phyloP scores from a whole-genome alignment of 2,888 invertebrate species.

The Dynastes grantii region DNA sequence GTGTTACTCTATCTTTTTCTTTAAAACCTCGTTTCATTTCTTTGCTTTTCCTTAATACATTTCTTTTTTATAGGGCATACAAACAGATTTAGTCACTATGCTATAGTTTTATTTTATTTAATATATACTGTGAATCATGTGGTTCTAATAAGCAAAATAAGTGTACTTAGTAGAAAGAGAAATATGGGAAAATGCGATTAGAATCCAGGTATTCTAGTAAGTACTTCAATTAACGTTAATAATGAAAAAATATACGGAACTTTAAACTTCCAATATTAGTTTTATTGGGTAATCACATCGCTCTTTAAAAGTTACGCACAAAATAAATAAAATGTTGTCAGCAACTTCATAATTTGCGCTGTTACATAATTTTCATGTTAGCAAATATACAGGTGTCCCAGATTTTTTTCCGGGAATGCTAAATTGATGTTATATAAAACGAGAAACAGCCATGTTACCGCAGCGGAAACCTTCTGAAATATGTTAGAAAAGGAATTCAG shows the following conservation, averaged over 20 bases:
- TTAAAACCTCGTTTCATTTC: neutral
- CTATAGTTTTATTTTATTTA: slow-evolving; percentile 14
- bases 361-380: neutral
- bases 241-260: neutral
- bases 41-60: neutral
- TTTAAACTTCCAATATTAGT: neutral
- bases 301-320: too few relatives aligned
- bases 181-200: neutral
- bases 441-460: too few relatives aligned
- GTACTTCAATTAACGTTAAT: neutral
- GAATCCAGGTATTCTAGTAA: neutral
- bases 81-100: slow-evolving; percentile 16
- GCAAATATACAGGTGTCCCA: too few relatives aligned
- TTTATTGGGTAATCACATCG: too few relatives aligned
- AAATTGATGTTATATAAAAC: too few relatives aligned
- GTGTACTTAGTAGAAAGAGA: too few relatives aligned
- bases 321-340: too few relatives aligned
- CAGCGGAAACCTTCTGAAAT: too few relatives aligned
- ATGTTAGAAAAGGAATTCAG: too few relatives aligned
- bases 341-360: neutral
- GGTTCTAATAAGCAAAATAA: neutral
- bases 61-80: neutral
- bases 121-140: neutral
- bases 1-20: neutral
- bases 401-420: too few relatives aligned